Evolutionary conservation across 1,140 invertebrate species (phyloP).

Genomic region (Dufourea novaeangliae): DNA sequence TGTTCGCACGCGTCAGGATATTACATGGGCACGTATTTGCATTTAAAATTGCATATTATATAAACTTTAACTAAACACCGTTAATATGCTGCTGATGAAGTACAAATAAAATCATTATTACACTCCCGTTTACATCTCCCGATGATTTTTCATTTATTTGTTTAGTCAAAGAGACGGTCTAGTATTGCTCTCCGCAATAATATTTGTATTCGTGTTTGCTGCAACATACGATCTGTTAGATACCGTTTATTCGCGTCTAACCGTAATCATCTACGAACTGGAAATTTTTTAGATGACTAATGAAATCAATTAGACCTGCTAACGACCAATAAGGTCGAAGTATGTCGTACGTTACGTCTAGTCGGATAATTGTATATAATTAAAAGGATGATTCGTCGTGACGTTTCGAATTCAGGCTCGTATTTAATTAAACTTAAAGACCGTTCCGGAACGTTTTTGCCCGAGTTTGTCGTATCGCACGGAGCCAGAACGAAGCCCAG

Average conservation of each 20-base stretch:
- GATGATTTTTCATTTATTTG: neutral
- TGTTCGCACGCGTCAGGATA: too few relatives aligned
- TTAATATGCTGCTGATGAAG: too few relatives aligned
- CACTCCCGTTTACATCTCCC: too few relatives aligned
- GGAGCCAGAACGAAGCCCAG: neutral
- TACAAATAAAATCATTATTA: too few relatives aligned
- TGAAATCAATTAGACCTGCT: too few relatives aligned
- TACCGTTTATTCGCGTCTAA: too few relatives aligned
- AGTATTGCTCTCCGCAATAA: neutral
- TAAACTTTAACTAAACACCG: neutral
- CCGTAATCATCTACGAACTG: too few relatives aligned
- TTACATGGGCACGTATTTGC: too few relatives aligned
- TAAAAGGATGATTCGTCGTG: conserved; percentile 7
- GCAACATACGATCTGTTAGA: too few relatives aligned
- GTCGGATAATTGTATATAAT: conserved; percentile 13
- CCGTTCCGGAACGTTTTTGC: conserved; percentile 9
- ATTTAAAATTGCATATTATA: too few relatives aligned
- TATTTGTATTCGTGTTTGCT: too few relatives aligned
- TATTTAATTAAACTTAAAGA: neutral
- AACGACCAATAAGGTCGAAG: neutral
- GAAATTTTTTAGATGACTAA: too few relatives aligned
- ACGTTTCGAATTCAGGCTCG: conserved; percentile 7
- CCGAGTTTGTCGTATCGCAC: conserved; percentile 13
- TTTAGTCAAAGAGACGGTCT: neutral
- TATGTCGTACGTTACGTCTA: neutral